Evolutionary conservation across 2,797 vertebrate species (phyloP).

Genomic region (Pangasius larnaudii): DNA sequence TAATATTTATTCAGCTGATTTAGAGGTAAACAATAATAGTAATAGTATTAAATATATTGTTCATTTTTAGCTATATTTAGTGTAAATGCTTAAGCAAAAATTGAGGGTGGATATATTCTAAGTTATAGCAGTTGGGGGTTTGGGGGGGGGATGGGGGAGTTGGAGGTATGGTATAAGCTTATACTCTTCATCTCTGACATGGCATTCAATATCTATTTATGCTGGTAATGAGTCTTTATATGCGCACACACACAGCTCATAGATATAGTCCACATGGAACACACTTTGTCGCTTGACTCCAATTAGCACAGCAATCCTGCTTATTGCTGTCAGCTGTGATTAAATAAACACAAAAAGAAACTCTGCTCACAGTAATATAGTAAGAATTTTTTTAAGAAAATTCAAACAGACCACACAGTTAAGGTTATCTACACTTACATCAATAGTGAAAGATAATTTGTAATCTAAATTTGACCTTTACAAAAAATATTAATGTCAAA

Average conservation of each 20-base stretch:
- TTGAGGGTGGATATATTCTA: too few species aligned
- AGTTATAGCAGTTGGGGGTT: too few species aligned
- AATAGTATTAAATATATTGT: too few species aligned
- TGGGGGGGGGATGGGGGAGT: not conserved
- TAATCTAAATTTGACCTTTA: not conserved
- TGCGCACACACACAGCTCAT: not conserved
- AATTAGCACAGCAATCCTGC: not conserved
- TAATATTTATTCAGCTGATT: not conserved
- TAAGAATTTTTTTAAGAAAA: not conserved
- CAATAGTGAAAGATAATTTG: not conserved
- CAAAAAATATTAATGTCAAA: not conserved
- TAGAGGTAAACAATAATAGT: not conserved
- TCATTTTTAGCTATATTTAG: too few species aligned
- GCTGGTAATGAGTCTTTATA: not conserved
- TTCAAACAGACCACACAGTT: not conserved
- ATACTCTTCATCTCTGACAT: constrained; percentile 46
- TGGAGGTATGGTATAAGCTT: constrained; percentile 32
- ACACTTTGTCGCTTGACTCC: not conserved
- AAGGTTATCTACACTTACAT: not conserved
- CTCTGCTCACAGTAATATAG: not conserved
- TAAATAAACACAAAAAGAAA: constrained; percentile 10
- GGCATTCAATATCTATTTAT: constrained; percentile 43
- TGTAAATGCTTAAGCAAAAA: too few species aligned
- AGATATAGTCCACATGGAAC: not conserved
- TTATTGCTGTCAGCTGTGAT: not conserved